Percentiles rank a stretch among this genome's conserved stretches.
phyloP scores from a whole-genome alignment of 2,888 invertebrate species.

The Sturmia bella region DNA sequence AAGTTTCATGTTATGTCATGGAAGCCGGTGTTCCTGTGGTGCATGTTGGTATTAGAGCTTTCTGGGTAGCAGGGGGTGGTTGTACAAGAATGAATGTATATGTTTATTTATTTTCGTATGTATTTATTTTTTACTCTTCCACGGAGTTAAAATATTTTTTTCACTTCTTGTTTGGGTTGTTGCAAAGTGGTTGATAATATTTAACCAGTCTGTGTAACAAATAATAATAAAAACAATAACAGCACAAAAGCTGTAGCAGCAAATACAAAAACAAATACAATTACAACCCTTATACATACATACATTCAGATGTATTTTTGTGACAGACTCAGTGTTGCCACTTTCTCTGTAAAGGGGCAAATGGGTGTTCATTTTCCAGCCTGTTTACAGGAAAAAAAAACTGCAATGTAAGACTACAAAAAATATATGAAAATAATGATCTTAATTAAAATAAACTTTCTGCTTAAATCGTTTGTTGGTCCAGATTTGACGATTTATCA shows the following conservation, averaged over 20 bases:
- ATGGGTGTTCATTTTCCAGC: no score
- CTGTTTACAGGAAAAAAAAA: no score
- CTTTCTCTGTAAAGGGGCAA: no score
- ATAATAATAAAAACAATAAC: slow-evolving; percentile 62
- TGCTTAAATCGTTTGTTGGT: no score
- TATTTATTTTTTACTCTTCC: background rate
- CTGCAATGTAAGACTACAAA: no score
- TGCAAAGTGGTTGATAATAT: slow-evolving; percentile 66
- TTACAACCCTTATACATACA: slow-evolving; percentile 54
- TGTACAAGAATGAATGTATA: background rate
- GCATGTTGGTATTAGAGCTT: background rate
- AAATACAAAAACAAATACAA: slow-evolving; percentile 44
- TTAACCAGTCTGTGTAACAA: slow-evolving; percentile 68
- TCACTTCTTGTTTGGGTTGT: slow-evolving; percentile 48
- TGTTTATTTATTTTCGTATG: background rate
- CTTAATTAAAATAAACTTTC: no score
- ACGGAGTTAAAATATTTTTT: slow-evolving; percentile 7
- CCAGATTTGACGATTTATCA: no score
- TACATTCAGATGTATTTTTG: background rate
- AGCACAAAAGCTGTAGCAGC: slow-evolving; percentile 35
- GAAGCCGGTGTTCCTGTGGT: no score
- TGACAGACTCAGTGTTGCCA: no score
- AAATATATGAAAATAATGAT: no score
- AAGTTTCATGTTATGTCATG: no score
- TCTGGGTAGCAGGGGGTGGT: background rate